phyloP scores from a whole-genome alignment of 2,113 vertebrate species.

The Paracanthobrama guichenoti region DNA sequence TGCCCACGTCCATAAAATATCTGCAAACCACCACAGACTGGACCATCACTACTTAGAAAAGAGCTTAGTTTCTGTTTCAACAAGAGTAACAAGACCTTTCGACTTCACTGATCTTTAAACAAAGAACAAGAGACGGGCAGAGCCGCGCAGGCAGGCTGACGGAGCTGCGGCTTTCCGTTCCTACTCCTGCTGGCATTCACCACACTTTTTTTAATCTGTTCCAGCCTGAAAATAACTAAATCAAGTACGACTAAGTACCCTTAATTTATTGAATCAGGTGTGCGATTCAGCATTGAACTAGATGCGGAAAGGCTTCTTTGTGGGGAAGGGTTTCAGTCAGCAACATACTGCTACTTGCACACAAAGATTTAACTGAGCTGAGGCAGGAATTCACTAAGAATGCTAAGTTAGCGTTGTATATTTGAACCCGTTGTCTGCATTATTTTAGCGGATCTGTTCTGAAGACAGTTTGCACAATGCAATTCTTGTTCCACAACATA shows the following conservation, averaged over 20 bases:
- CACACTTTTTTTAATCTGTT: slow-evolving; percentile 4
- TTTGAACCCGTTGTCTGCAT: background rate
- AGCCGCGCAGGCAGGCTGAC: background rate
- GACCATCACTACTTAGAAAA: background rate
- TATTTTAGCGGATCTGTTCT: background rate
- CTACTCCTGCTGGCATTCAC: background rate
- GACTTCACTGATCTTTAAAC: slow-evolving; percentile 33
- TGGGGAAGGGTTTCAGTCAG: background rate
- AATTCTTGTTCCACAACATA: background rate
- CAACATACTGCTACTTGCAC: background rate
- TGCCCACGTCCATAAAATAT: background rate
- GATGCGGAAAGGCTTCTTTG: slow-evolving; percentile 13
- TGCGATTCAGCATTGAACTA: slow-evolving; percentile 18
- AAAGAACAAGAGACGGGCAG: slow-evolving; percentile 23
- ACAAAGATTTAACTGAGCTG: background rate
- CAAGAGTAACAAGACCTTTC: slow-evolving; percentile 33
- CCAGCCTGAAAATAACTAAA: slow-evolving; percentile 6
- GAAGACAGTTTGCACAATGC: background rate
- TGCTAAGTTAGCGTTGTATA: background rate
- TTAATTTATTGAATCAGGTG: slow-evolving; percentile 34
- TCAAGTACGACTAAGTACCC: slow-evolving; percentile 32
- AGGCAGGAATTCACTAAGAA: background rate
- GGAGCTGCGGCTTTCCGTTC: background rate
- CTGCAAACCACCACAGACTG: slow-evolving; percentile 24
- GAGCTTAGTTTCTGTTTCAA: slow-evolving; percentile 13